Percentiles rank a stretch among this genome's conserved stretches.
phyloP scores from a whole-genome alignment of 2,888 invertebrate genomes.

The Lepidochitona cinerea region DNA sequence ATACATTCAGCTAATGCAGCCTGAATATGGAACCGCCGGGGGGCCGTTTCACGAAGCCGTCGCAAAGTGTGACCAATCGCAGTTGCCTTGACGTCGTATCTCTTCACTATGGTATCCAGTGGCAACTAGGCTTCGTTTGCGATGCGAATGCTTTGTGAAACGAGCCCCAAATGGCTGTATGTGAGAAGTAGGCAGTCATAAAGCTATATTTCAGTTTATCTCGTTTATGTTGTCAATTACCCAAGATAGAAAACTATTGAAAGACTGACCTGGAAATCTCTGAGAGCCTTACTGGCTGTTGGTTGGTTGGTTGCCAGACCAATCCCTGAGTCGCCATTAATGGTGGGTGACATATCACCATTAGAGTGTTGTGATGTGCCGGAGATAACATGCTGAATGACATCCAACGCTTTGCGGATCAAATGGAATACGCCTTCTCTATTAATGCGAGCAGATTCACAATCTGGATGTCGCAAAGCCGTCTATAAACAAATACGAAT shows the following conservation, averaged over 20 bases:
- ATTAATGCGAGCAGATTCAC: constrained; percentile 92
- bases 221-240: too few species aligned
- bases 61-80: too few species aligned
- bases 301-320: constrained; percentile 70
- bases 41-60: too few species aligned
- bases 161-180: too few species aligned
- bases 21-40: too few species aligned
- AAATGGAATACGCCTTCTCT: constrained; percentile 95
- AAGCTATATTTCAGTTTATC: too few species aligned
- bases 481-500: constrained; percentile 79
- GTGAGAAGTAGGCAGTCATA: too few species aligned
- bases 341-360: constrained; percentile 55
- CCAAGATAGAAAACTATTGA: not conserved
- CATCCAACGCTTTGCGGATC: constrained; percentile 96
- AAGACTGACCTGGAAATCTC: constrained; percentile 79
- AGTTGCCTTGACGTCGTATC: too few species aligned
- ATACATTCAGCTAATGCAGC: too few species aligned
- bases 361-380: constrained; percentile 81
- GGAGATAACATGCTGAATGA: constrained; percentile 96
- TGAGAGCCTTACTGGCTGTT: constrained; percentile 83
- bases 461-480: constrained; percentile 94
- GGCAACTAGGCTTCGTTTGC: too few species aligned
- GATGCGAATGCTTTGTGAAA: too few species aligned
- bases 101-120: too few species aligned
- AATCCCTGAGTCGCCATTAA: constrained; percentile 66